Evolutionary conservation across 1,140 invertebrate genomes (phyloP), one percentile per base, ranked within the genome.

Genomic region (Drosophila takahashii): DNA sequence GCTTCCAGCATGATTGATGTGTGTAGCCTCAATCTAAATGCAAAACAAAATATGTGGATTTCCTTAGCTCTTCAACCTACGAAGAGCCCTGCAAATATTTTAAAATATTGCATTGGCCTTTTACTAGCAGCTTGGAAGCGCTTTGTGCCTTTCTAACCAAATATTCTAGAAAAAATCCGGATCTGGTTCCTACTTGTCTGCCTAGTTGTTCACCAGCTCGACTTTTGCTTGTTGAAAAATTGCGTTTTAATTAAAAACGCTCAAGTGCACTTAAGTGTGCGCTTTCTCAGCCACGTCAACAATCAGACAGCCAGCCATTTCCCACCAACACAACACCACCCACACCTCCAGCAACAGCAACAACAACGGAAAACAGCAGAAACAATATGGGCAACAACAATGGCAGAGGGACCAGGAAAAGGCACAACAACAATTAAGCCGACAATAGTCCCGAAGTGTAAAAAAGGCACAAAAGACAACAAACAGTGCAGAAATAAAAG

Each of bases 241-340:
- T 87, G 83, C 66, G 66, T 79, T 87, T 87, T 87, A 87, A 87
- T 87, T 87, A 87, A 87, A 87, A 87, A 87, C 79, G 84, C 84
- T 87, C 79, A 87, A 87, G 83, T 87, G 83, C 83, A 89, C 83
- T 87, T 87, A 87, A 87, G 84, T 87, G 83, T 86, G 58, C 76
- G 78, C 77, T 73, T 81, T 77, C 65, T 51, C 50, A 81, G 83
- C 58, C 79, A 87, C 79, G 84, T 87, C 83, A 87, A 79, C 83
- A 79, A 76, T 71, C 70, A 34, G 39, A 67, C 34, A 57, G 74
- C 57, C 78, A 61, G 58, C 60, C 48, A 56, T 48, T 62, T 65
- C 65, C 77, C 75, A 70, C 76, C 71, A 65, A 60, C 74, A 45
- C 59, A 77, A 62, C 57, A 11, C 18, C 60, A 32, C 29, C 29